A percentile compares a stretch with the other conserved stretches of the same genome.
These are phyloP conservation scores for Ifrita kowaldi DNA, from an alignment of 2,113 vertebrate genomes.

Conservation along the genomic window DNA sequence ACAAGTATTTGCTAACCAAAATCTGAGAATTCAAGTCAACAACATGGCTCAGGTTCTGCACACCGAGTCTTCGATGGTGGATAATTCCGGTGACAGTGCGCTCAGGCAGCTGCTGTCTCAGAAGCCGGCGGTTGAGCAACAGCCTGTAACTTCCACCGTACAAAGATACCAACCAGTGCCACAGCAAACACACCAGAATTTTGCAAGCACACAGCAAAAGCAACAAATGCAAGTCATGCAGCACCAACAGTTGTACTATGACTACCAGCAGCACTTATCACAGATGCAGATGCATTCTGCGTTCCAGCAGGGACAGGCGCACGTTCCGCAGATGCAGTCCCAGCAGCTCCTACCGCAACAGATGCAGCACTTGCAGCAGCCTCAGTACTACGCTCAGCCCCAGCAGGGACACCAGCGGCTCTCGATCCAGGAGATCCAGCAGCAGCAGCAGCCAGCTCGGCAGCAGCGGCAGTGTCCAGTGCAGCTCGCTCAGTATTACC, in stretches of 20 bases:
- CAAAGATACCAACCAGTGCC: conserved; percentile 73
- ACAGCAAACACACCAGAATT: conserved; percentile 72
- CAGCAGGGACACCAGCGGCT: conserved; percentile 74
- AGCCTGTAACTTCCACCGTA: conserved; percentile 43
- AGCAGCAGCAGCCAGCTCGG: conserved; percentile 41
- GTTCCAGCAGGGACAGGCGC: conserved; percentile 53
- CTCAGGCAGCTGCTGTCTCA: conserved; percentile 80
- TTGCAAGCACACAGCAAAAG: conserved; percentile 70
- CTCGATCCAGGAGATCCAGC: conserved; percentile 70
- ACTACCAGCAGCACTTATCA: conserved; percentile 77
- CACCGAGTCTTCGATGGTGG: conserved; percentile 66
- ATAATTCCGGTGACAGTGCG: conserved; percentile 70
- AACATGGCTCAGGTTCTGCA: conserved; percentile 78
- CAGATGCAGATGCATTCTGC: conserved; percentile 70
- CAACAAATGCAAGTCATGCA: conserved; percentile 74
- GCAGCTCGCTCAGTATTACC: conserved; percentile 80
- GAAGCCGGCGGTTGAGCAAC: conserved; percentile 69
- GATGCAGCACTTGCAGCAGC: conserved; percentile 72
- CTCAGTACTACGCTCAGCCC: conserved; percentile 75
- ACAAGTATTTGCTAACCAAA: conserved; percentile 84
- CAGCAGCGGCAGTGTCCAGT: conserved; percentile 70
- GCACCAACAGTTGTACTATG: conserved; percentile 75
- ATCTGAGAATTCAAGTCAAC: conserved; percentile 79
- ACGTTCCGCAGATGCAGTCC: conserved; percentile 64
- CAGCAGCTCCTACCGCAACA: conserved; percentile 70